A percentile compares a stretch with the other conserved stretches of the same genome.
phyloP scores from a whole-genome alignment of 2,797 vertebrate species.

The Phrynocephalus guinanensis region DNA sequence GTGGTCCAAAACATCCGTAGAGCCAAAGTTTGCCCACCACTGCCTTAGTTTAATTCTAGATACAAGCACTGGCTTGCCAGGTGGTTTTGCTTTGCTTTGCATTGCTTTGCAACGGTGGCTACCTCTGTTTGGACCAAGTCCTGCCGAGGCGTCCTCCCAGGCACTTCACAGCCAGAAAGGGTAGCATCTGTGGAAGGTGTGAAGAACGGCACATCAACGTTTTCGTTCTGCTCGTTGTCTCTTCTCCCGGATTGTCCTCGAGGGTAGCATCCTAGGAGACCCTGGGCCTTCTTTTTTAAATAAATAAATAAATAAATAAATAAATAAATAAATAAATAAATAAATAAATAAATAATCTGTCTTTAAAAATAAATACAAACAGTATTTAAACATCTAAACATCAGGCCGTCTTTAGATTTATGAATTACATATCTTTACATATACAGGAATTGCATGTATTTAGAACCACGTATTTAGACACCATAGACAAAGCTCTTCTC shows the following conservation, averaged over 20 bases:
- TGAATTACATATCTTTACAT: too few relatives aligned
- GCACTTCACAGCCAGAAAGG: fast-evolving
- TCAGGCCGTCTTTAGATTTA: too few relatives aligned
- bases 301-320: too few relatives aligned
- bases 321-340: too few relatives aligned
- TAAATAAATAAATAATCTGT: too few relatives aligned
- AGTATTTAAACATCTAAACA: too few relatives aligned
- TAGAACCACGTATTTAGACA: too few relatives aligned
- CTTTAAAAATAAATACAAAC: too few relatives aligned
- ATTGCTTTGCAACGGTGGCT: background rate
- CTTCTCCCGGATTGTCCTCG: fast-evolving
- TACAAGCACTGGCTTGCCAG: background rate
- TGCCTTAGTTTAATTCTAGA: background rate
- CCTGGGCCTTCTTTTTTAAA: background rate
- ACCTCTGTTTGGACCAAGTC: background rate
- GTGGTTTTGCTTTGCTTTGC: background rate
- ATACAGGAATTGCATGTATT: too few relatives aligned
- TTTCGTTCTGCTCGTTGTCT: constrained; percentile 14
- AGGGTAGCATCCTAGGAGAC: fast-evolving
- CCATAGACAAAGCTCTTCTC: too few relatives aligned
- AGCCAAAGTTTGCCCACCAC: too few relatives aligned
- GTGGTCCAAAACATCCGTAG: too few relatives aligned
- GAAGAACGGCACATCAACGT: fast-evolving
- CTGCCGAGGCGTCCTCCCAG: fast-evolving
- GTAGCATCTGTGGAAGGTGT: fast-evolving